Evolutionary conservation across 2,888 invertebrate species (phyloP).

Genomic region (Thera obeliscata): DNA sequence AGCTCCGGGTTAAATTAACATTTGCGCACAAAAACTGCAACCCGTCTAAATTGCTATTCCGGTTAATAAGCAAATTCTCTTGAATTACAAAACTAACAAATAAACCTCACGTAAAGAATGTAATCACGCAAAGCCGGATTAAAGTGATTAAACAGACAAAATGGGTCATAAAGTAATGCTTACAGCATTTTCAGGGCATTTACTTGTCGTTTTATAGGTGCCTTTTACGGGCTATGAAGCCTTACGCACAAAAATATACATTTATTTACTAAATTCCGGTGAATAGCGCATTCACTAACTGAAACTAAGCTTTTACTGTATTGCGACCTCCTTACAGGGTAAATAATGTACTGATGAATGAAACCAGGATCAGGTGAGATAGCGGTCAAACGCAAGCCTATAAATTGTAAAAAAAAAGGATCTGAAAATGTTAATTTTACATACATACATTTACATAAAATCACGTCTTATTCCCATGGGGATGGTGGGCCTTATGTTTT

Average conservation of each 20-base stretch:
- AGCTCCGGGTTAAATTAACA: neutral
- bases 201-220: slow-evolving; percentile 18
- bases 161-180: slow-evolving; percentile 34
- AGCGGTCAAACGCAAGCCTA: too few species aligned
- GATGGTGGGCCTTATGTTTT: too few species aligned
- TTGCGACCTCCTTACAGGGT: too few species aligned
- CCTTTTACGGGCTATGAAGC: slow-evolving; percentile 33
- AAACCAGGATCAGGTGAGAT: too few species aligned
- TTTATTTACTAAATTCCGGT: too few species aligned
- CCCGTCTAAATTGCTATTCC: neutral
- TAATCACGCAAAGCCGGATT: slow-evolving; percentile 24
- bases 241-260: neutral
- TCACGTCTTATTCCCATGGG: too few species aligned
- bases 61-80: slow-evolving; percentile 7
- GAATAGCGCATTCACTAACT: too few species aligned
- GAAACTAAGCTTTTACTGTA: too few species aligned
- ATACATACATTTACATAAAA: too few species aligned
- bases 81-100: slow-evolving; percentile 32
- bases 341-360: too few species aligned
- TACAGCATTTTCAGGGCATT: slow-evolving; percentile 31
- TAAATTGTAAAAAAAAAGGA: too few species aligned
- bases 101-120: slow-evolving; percentile 19
- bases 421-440: too few species aligned
- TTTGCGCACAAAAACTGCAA: neutral
- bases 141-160: slow-evolving; percentile 12